phyloP scores from a whole-genome alignment of 2,113 vertebrate species.

The Pterocles gutturalis region DNA sequence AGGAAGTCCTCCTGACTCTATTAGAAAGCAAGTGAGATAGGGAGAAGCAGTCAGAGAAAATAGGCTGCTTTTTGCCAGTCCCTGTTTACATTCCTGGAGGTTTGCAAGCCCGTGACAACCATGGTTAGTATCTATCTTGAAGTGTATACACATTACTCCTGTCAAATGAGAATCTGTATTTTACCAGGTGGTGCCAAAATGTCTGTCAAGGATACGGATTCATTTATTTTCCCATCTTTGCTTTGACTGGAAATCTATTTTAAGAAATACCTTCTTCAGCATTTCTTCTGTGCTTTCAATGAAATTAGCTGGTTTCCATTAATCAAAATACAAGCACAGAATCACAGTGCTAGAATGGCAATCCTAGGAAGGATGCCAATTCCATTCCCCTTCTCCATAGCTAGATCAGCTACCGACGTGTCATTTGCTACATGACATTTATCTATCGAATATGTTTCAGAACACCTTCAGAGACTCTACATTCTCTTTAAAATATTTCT shows the following conservation, averaged over 20 bases:
- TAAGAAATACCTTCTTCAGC: neutral
- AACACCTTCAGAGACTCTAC: neutral
- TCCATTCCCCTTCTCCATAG: neutral
- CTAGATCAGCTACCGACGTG: neutral
- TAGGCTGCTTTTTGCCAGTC: neutral
- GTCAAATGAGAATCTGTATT: neutral
- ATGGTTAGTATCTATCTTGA: neutral
- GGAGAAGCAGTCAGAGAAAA: neutral
- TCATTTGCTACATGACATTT: neutral
- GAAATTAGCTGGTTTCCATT: slow-evolving; percentile 18
- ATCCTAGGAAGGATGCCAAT: neutral
- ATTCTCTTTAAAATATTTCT: neutral
- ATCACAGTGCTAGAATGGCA: neutral
- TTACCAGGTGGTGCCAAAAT: neutral
- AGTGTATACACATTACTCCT: neutral
- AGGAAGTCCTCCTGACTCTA: neutral
- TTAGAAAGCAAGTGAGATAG: neutral
- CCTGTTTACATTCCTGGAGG: neutral
- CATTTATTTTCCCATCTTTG: neutral
- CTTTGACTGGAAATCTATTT: slow-evolving; percentile 3
- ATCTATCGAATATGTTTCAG: neutral
- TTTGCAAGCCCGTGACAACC: neutral
- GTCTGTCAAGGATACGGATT: neutral
- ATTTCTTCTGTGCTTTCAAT: neutral
- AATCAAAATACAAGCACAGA: neutral